Evolutionary conservation across 2,113 vertebrate species (phyloP), one percentile per base, ranked within the genome.

Genomic region (Rhinopomastus cyanomelas): DNA sequence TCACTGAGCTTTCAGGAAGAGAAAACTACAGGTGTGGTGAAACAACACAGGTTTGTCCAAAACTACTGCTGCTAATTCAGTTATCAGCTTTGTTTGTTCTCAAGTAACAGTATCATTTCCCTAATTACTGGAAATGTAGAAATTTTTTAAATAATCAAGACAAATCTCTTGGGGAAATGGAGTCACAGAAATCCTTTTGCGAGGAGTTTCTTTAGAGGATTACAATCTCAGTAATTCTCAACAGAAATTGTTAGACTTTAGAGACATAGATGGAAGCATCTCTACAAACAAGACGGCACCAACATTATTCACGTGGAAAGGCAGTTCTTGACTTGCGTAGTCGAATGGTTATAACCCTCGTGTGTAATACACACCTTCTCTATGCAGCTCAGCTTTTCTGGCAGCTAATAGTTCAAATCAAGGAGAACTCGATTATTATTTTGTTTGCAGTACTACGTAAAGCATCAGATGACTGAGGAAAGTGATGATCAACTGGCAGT

Each of bases 41-140:
- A 97, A 97, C 96, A 97, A 95, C 92, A 96, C 93, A 96, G 94
- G 90, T 96, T 96, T 96, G 87, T 95, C 95, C 96, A 93, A 95
- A 95, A 79, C 74, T 88, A 92, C 49, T 80, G 51, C 88, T 93
- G 52, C 48, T 87, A 88, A 90, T 96, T 96, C 56, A 74, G 62
- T 83, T 87, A 91, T 59, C 27, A 25, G 25, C 13, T 71, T 93
- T 91, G 51, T 64, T 93, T 90, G 52, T 71, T 92, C 75, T 88
- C 51, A 94, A 85, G 67, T 60, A 93, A 85, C 51, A 72, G 37
- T 39, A 78, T 90, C 92, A 94, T 95, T 91, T 11, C 59, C 69
- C n/a, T 76, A 92, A 66, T 93, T 79, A 85, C 17, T 32, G 30
- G 14, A 30, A 64, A 64, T 66, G 21, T 48, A 85, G 62, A 94